Evolutionary conservation across 2,797 vertebrate genomes (phyloP).

Genomic region (Pogoniulus pusillus): DNA sequence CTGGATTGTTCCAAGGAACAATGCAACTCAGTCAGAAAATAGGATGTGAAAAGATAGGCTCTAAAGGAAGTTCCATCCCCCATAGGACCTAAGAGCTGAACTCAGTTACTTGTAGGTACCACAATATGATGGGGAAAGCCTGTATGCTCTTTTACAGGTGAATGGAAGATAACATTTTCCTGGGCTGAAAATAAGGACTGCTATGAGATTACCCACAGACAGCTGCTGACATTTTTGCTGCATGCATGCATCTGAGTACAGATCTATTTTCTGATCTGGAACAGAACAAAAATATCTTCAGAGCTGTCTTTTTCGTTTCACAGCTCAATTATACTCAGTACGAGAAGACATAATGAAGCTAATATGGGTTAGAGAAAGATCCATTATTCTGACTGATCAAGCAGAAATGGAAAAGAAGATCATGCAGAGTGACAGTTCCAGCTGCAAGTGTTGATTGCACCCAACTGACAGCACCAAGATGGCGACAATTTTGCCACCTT

Average conservation of each 20-base stretch:
- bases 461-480: background rate
- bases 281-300: background rate
- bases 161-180: background rate
- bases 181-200: background rate
- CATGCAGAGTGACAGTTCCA: background rate
- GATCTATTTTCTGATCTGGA: background rate
- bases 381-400: background rate
- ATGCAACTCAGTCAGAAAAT: background rate
- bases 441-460: background rate
- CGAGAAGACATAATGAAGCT: constrained; percentile 12
- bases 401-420: constrained; percentile 4
- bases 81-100: background rate
- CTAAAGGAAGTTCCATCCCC: background rate
- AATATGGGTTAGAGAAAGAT: background rate
- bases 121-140: background rate
- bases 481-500: background rate
- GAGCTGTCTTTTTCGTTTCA: constrained; percentile 14
- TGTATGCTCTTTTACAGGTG: background rate
- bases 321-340: background rate
- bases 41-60: background rate
- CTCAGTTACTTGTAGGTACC: background rate
- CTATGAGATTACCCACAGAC: background rate
- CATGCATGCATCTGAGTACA: background rate
- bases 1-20: background rate
- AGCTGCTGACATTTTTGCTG: background rate